These are phyloP conservation scores for Neoarius graeffei DNA, from an alignment of 2,113 vertebrate species.

Conservation along the genomic window DNA sequence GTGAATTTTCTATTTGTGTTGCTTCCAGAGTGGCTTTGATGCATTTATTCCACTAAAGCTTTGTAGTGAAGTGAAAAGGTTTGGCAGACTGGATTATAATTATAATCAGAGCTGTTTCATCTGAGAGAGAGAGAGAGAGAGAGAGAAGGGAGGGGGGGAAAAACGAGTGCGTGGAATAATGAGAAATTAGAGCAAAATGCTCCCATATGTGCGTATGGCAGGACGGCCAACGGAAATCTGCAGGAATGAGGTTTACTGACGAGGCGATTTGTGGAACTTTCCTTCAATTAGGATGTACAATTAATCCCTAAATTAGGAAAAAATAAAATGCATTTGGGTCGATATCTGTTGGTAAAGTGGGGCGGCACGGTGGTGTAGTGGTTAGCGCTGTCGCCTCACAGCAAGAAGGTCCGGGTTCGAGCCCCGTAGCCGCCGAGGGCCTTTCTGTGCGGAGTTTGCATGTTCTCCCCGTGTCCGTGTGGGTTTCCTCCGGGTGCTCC, in stretches of 20 bases:
- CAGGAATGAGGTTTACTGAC: conserved; percentile 22
- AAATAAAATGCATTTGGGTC: neutral
- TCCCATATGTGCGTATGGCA: conserved; percentile 23
- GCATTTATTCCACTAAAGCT: conserved; percentile 20
- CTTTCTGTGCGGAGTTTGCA: too few relatives aligned
- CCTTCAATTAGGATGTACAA: conserved; percentile 10
- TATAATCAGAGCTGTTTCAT: conserved; percentile 36
- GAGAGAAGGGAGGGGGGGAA: neutral
- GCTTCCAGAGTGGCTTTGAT: conserved; percentile 27
- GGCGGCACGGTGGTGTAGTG: too few relatives aligned
- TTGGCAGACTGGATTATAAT: conserved; percentile 31
- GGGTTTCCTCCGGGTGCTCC: too few relatives aligned
- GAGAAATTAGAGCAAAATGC: neutral
- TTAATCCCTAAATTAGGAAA: conserved; percentile 10
- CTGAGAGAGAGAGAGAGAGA: conserved; percentile 29
- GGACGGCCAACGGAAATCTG: neutral
- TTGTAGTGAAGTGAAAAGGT: conserved; percentile 35
- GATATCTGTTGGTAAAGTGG: conserved; percentile 13
- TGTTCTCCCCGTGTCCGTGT: too few relatives aligned
- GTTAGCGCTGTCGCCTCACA: too few relatives aligned
- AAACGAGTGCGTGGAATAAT: neutral
- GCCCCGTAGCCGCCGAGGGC: too few relatives aligned
- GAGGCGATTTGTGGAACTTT: conserved; percentile 9
- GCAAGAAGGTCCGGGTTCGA: too few relatives aligned
- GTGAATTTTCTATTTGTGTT: conserved; percentile 10